Evolutionary conservation across 2,888 invertebrate genomes (phyloP).

Genomic region (Palloptera scutellata): DNA sequence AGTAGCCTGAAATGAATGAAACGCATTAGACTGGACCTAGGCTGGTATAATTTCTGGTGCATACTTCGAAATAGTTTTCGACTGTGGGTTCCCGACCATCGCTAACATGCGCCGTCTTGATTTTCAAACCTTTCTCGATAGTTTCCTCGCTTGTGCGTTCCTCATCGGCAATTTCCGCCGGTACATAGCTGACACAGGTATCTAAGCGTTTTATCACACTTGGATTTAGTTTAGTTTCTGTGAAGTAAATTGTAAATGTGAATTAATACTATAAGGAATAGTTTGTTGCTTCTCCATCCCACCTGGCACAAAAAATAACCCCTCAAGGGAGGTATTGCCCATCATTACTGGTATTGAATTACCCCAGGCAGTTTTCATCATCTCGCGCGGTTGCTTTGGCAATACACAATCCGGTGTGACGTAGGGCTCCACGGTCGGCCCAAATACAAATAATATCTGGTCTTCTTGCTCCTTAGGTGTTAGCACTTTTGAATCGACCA

Average conservation of each 20-base stretch:
- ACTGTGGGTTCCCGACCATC: conserved; percentile 47
- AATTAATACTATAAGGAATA: neutral
- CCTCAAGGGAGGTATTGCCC: conserved; percentile 61
- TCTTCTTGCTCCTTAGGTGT: conserved; percentile 50
- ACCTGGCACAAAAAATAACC: conserved; percentile 54
- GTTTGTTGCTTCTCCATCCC: neutral
- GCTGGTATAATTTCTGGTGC: conserved; percentile 23
- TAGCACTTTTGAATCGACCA: conserved; percentile 52
- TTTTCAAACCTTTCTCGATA: conserved; percentile 44
- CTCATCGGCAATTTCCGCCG: conserved; percentile 48
- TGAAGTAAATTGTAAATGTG: neutral
- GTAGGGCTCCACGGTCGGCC: conserved; percentile 60
- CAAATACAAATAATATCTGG: conserved; percentile 54
- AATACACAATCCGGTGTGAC: conserved; percentile 56
- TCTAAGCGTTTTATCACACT: conserved; percentile 47
- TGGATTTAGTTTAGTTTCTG: conserved; percentile 35
- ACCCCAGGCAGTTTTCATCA: conserved; percentile 61
- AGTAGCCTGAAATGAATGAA: conserved; percentile 48
- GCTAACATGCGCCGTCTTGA: conserved; percentile 54
- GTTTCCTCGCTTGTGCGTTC: conserved; percentile 45
- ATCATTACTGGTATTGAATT: conserved; percentile 60
- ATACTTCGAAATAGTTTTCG: conserved; percentile 56
- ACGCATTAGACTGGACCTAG: neutral
- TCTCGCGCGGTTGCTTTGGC: conserved; percentile 54
- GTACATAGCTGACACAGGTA: conserved; percentile 47